Evolutionary conservation across 1,140 invertebrate species (phyloP).

Genomic region (Drosophila nikananu): DNA sequence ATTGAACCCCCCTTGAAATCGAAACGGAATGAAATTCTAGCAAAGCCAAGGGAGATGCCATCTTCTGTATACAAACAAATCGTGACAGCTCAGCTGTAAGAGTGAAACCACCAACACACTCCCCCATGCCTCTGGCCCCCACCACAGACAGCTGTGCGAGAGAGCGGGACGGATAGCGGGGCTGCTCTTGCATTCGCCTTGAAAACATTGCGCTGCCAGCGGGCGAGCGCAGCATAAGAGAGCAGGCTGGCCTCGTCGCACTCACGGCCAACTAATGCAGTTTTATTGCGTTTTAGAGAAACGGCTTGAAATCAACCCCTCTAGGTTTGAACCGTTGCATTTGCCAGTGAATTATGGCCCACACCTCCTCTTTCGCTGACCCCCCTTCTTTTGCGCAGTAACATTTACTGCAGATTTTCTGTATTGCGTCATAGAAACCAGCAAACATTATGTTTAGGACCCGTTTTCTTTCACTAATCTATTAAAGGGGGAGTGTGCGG

Average conservation of each 20-base stretch:
- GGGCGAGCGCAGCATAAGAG: slow-evolving; percentile 28
- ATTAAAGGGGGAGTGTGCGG: slow-evolving; percentile 11
- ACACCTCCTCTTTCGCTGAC: slow-evolving; percentile 18
- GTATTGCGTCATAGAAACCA: slow-evolving; percentile 67
- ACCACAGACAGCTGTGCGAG: slow-evolving; percentile 55
- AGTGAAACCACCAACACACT: slow-evolving; percentile 53
- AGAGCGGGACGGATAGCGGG: slow-evolving; percentile 31
- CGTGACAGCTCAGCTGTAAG: slow-evolving; percentile 74
- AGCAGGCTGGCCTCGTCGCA: slow-evolving; percentile 45
- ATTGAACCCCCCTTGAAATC: background rate
- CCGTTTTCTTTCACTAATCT: slow-evolving; percentile 7
- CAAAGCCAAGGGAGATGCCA: slow-evolving; percentile 7
- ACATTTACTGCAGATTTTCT: slow-evolving; percentile 73
- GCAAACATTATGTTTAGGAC: slow-evolving; percentile 22
- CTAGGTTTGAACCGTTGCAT: slow-evolving; percentile 43
- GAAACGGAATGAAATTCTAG: slow-evolving; percentile 21
- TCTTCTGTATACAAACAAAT: slow-evolving; percentile 76
- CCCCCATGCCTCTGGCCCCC: slow-evolving; percentile 22
- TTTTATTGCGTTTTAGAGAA: slow-evolving; percentile 78
- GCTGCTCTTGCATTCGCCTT: slow-evolving; percentile 62
- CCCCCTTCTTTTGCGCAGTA: slow-evolving; percentile 68
- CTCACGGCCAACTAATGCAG: slow-evolving; percentile 61
- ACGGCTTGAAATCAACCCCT: slow-evolving; percentile 63
- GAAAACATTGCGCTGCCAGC: slow-evolving; percentile 58
- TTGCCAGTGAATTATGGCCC: slow-evolving; percentile 41